Conservation (phyloP, 2,797 vertebrate species). For the Acanthurus tractus region DNA sequence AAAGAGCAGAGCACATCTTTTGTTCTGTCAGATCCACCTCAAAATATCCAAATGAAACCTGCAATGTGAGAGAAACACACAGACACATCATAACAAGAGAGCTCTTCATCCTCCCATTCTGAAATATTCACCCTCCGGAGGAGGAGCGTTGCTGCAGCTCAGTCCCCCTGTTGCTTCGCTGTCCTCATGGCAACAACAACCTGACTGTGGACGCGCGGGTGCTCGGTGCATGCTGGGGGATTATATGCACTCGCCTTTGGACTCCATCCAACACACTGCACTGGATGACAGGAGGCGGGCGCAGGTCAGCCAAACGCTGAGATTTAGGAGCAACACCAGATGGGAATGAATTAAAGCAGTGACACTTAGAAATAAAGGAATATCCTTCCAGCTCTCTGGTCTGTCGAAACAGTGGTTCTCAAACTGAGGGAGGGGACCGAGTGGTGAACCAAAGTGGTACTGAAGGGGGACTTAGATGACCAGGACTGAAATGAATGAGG, state of each 20-base stretch:
- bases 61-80: conserved; percentile 17
- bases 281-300: conserved; percentile 71
- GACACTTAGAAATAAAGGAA: conserved; percentile 46
- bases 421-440: no score
- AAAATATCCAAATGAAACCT: conserved; percentile 45
- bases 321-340: conserved; percentile 78
- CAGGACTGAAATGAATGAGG: no score
- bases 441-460: no score
- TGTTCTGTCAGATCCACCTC: conserved; percentile 8
- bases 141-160: conserved; percentile 44
- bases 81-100: conserved; percentile 9
- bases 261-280: conserved; percentile 70
- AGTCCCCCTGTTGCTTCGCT: conserved; percentile 54
- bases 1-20: conserved; percentile 16
- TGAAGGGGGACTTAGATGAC: no score
- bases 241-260: conserved; percentile 79
- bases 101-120: conserved; percentile 40
- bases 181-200: conserved; percentile 77
- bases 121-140: conserved; percentile 30
- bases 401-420: background rate
- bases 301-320: conserved; percentile 77
- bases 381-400: conserved; percentile 28
- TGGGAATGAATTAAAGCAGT: conserved; percentile 63
- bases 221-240: conserved; percentile 72
- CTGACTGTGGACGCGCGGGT: conserved; percentile 54